Evolutionary conservation across 2,113 vertebrate genomes (phyloP), one percentile per base, ranked within the genome.

Genomic region (Eleginops maclovinus): DNA sequence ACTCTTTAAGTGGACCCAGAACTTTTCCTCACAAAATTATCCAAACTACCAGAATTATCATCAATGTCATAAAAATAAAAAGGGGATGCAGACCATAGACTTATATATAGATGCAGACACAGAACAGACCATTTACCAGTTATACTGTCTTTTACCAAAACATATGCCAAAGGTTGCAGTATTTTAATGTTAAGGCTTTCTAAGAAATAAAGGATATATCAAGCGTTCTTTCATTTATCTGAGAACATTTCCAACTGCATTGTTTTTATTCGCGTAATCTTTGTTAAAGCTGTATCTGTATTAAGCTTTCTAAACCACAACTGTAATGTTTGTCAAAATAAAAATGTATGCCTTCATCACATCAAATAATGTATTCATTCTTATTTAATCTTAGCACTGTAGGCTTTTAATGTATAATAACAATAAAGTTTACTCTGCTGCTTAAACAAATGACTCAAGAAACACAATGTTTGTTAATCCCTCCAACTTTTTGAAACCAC

Each of bases 171-270:
- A 79, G 77, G 73, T 72, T 86, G 73, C 53, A 84, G 78, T 63
- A 76, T 78, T 83, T 88, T 50, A 44, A 3, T 78, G 77, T 77
- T 74, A 75, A 83, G 82, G 79, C 82, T 91, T 89, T 89, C 22
- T 54, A 83, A 77, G 54, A 22, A 67, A 43, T 21, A 26, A 54
- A 1, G 6, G 63, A 63, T 62, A 40, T 31, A 61, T 79, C 41
- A 49, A 67, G 70, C 21, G 58, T 66, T 74, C 53, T 74, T 65
- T 70, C 47, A 59, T 81, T 64, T 31, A 62, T 70, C 49, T 79
- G 43, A 54, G 79, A 75, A 63, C 28, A 59, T 70, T 71, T 78
- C 28, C 12, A 60, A 62, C 11, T 67, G 50, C 44, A 60, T 75
- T 66, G 9, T 36, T 73, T 72, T 75, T 2, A 55, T 65, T 51